Evolutionary conservation across 2,888 invertebrate species (phyloP).

Genomic region (Sminthurinus aureus): DNA sequence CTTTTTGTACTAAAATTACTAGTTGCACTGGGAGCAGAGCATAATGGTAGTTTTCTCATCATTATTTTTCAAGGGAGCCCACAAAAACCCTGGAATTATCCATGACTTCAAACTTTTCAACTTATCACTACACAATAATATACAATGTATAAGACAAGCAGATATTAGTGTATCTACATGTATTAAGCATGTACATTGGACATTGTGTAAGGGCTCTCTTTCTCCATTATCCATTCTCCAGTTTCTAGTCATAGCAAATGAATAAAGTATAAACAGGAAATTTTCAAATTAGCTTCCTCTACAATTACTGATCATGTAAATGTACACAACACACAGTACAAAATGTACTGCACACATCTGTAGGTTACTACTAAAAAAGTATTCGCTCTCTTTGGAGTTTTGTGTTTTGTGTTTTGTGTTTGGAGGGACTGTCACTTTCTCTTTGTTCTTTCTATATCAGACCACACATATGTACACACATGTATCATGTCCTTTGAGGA

Average conservation of each 20-base stretch:
- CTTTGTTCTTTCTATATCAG: too few relatives aligned
- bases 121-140: constrained; percentile 17
- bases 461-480: too few relatives aligned
- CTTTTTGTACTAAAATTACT: constrained; percentile 54
- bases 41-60: constrained; percentile 50
- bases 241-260: constrained; percentile 42
- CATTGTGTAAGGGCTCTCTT: too few relatives aligned
- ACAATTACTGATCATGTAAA: constrained; percentile 45
- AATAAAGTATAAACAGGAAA: constrained; percentile 54
- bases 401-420: too few relatives aligned
- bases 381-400: constrained; percentile 35
- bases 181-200: too few relatives aligned
- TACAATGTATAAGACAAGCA: too few relatives aligned
- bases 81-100: constrained; percentile 45
- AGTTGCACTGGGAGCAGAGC: constrained; percentile 51
- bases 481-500: too few relatives aligned
- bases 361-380: not conserved
- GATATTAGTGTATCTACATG: too few relatives aligned
- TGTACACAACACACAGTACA: not conserved
- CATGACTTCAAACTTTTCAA: constrained; percentile 47
- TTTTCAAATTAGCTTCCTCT: constrained; percentile 59
- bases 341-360: not conserved
- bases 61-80: constrained; percentile 38
- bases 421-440: too few relatives aligned
- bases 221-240: too few relatives aligned